Base-by-base conservation (phyloP, 2,888 invertebrate genomes). In the Tachystola acroxantha region DNA sequence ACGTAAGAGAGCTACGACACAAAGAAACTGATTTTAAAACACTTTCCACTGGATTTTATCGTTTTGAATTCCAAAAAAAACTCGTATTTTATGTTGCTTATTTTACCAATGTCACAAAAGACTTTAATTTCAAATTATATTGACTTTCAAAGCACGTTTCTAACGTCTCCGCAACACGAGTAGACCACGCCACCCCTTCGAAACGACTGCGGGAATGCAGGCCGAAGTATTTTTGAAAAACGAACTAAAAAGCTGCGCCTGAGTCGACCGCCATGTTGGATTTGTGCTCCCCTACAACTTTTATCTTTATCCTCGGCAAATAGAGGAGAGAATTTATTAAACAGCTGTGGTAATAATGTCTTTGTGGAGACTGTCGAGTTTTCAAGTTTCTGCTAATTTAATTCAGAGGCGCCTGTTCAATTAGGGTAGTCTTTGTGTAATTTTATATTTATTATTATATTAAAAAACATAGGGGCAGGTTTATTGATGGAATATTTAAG, bases 191-290 rank as follows among this genome's bases (percentile, higher is more conserved):
- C 58, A 61, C 65, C 72, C 72, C 64, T 62, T 52, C 49, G 48
- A 52, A 49, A 40, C 58, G 48, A 70, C 69, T 68, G 69, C 59
- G 59, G 57, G 62, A 64, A 57, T 57, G 60, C 48, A 56, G 61
- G 41, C 45, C 42, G 46, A n/a, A 53, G 58, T 68, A 69, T 75
- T 79, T 69, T 67, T 66, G 63, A 71, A 79, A 80, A 79, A 72
- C 59, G 61, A 71, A 74, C 55, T 50, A 72, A 72, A 70, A 70
- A 61, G 61, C 54, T 60, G 68, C 71, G 68, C 64, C 48, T 33
- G 65, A 47, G 57, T 51, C 49, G 56, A 43, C 55, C 56, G 76
- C 78, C 79, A 79, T 79, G 53, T 78, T 78, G 68, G 37, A 58
- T 55, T 48, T 40, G 40, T 40, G 42, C 36, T 45, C 42, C 47